Conservation (phyloP, 2,888 invertebrate genomes). For the Drosophila crucigera region DNA sequence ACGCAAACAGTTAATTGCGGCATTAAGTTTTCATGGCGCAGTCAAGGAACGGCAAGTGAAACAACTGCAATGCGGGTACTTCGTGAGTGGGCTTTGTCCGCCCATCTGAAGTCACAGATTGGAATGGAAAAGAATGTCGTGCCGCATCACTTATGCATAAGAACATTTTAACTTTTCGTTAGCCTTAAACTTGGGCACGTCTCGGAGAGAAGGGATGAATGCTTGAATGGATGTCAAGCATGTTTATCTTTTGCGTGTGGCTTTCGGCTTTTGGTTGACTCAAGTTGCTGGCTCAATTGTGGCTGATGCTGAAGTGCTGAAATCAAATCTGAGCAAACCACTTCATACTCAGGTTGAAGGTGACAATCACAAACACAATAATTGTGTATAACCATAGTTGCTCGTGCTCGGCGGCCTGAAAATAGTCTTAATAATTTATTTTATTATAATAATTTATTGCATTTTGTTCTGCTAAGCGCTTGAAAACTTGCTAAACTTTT, state of each 20-base stretch:
- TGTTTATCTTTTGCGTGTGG: constrained; percentile 74
- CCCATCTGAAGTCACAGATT: constrained; percentile 34
- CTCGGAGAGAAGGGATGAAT: constrained; percentile 9
- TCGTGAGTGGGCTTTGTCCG: constrained; percentile 73
- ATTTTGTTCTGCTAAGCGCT: constrained; percentile 75
- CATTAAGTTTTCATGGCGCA: constrained; percentile 77
- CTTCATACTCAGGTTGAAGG: background rate
- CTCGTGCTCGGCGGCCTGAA: constrained; percentile 40
- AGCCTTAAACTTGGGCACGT: constrained; percentile 68
- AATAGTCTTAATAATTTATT: constrained; percentile 77
- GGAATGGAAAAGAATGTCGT: constrained; percentile 50
- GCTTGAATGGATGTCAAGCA: constrained; percentile 11
- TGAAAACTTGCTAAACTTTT: constrained; percentile 73
- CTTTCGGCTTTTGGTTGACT: constrained; percentile 62
- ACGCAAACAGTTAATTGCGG: constrained; percentile 77
- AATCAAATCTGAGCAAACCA: constrained; percentile 30
- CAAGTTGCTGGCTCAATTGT: constrained; percentile 30
- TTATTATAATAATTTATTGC: constrained; percentile 78
- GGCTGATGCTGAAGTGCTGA: constrained; percentile 37
- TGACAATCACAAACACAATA: background rate
- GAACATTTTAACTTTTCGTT: constrained; percentile 76
- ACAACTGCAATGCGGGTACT: constrained; percentile 76
- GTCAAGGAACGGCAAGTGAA: constrained; percentile 54
- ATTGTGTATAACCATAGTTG: background rate
- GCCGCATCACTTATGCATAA: constrained; percentile 75